Conservation (phyloP, 1,140 invertebrate genomes). For the Cyclina sinensis region DNA sequence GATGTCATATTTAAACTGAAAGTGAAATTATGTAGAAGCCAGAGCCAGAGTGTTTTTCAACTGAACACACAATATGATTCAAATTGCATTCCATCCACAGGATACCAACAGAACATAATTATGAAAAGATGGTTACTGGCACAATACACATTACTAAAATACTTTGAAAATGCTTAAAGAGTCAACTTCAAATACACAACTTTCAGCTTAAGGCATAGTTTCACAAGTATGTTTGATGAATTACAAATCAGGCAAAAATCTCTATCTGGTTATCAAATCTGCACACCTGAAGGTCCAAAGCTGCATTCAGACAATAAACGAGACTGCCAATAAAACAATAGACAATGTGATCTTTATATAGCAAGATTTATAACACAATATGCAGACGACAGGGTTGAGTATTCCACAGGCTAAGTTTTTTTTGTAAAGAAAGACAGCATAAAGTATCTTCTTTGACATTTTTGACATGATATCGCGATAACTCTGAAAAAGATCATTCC, state of each 20-base stretch:
- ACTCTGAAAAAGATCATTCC: slow-evolving; percentile 4
- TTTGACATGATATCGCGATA: slow-evolving; percentile 6
- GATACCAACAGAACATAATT: no score
- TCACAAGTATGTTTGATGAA: neutral
- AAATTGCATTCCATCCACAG: no score
- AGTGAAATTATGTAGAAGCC: no score
- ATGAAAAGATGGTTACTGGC: no score
- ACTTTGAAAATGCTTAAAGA: no score
- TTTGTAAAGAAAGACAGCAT: slow-evolving; percentile 14
- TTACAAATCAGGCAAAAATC: no score
- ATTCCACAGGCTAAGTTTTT: neutral
- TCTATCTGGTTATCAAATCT: neutral
- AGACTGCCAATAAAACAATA: neutral
- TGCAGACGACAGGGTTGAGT: neutral
- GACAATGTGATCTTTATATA: neutral
- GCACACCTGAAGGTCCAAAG: neutral
- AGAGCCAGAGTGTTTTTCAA: no score
- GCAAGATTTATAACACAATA: neutral
- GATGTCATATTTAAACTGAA: no score
- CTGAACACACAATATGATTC: no score
- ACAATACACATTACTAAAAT: no score
- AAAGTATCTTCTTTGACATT: slow-evolving; percentile 15
- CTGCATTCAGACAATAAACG: neutral
- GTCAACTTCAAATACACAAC: no score
- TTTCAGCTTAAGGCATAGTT: no score